Evolutionary conservation across 2,888 invertebrate genomes (phyloP), one percentile per base, ranked within the genome.

Genomic region (Hirtodrosophila confusa): DNA sequence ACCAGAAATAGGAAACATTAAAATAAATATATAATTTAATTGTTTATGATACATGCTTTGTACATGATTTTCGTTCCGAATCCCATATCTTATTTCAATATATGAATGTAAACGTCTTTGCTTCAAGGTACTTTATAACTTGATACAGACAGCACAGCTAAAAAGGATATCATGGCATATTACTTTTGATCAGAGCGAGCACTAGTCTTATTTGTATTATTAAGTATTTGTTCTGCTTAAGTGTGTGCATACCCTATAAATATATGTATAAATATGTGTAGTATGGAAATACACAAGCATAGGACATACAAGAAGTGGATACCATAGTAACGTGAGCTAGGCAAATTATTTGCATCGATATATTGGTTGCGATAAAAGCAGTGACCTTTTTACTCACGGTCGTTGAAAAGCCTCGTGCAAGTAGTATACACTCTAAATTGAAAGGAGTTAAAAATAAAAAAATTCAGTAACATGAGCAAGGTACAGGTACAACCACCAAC

Each of bases 271-370:
- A 9, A 29, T 9, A 35, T 17, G 8, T 27, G n/a, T 23, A 27
- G 33, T 24, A 4, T 29, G 24, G 7, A 41, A 24, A 33, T 41
- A 23, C 8, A 11, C 9, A 11, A 40, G 36, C 3, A 24, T n/a
- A 7, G 12, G 10, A 17, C n/a, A 39, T 31, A 43, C 35, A 9
- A 40, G 31, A 55, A 23, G 17, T 4, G 17, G 51, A 33, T 54
- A 8, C 67, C 75, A 80, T 75, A 31, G 75, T 67, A 82, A 82
- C 80, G 51, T 2, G 47, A 51, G 44, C 44, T 37, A 17, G 48
- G 24, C 11, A 56, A 79, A 41, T 66, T 79, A 76, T 80, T 83
- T 71, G 62, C 72, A 80, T 83, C 74, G 69, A 83, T 74, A 67
- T 80, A 86, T 80, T 86, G 72, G 57, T 56, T 55, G 58, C 51